A percentile compares a stretch with the other conserved stretches of the same genome.
Evolutionary conservation across 1,140 invertebrate species (phyloP).

Genomic region (Drosophila truncata): DNA sequence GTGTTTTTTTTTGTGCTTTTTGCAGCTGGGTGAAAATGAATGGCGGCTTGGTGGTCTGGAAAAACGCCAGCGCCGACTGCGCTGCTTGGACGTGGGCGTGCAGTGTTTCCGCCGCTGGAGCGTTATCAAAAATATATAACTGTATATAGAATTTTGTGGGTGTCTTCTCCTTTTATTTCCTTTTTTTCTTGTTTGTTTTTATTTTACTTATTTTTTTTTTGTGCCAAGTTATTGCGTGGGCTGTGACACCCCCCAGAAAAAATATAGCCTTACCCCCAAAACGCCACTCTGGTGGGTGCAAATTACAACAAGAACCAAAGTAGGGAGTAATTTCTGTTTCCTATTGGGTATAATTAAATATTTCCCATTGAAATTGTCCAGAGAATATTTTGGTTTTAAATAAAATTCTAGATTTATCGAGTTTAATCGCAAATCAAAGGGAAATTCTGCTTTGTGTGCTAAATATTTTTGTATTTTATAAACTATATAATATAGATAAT

Average conservation of each 20-base stretch:
- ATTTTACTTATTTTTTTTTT: conserved; percentile 9
- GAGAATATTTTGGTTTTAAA: neutral
- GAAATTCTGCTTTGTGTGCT: neutral
- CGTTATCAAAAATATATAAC: conserved; percentile 75
- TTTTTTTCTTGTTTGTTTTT: conserved; percentile 17
- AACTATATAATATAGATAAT: no score
- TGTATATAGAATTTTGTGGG: conserved; percentile 52
- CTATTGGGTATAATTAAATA: neutral
- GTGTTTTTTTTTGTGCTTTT: conserved; percentile 15
- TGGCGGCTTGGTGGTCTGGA: conserved; percentile 65
- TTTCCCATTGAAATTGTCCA: conserved; percentile 28
- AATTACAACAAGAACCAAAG: conserved; percentile 29
- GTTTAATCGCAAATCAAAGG: no score
- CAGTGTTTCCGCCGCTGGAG: conserved; percentile 64
- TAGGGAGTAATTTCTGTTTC: neutral
- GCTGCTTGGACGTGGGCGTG: conserved; percentile 64
- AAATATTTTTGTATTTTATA: no score
- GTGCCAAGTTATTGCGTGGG: conserved; percentile 29
- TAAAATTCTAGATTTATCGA: neutral
- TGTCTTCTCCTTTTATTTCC: conserved; percentile 34
- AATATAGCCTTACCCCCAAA: conserved; percentile 16
- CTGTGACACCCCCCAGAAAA: conserved; percentile 9
- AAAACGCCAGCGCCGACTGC: conserved; percentile 45
- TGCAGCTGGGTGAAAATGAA: conserved; percentile 63
- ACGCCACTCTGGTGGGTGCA: neutral